A percentile compares a stretch with the other conserved stretches of the same genome.
Conservation (phyloP, 1,140 invertebrate genomes). For the Maconellicoccus hirsutus region DNA sequence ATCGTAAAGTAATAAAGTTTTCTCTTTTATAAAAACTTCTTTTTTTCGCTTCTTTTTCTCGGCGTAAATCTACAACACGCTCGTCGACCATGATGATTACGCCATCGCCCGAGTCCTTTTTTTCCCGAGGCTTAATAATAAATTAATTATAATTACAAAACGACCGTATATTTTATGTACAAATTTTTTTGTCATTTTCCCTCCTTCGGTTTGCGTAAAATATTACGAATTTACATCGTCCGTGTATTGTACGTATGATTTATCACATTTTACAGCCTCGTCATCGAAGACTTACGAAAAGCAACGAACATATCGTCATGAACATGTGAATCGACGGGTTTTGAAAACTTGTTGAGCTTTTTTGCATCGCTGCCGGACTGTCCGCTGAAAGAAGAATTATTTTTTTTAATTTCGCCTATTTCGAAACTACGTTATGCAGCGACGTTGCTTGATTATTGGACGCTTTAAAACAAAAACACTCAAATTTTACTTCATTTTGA, state of each 20-base stretch:
- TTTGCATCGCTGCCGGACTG: constrained; percentile 15
- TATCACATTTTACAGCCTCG: not conserved
- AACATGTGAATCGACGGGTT: not conserved
- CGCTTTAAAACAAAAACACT: too few species aligned
- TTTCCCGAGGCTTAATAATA: constrained; percentile 1
- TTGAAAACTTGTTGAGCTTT: not conserved
- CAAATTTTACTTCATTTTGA: too few species aligned
- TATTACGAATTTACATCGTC: too few species aligned
- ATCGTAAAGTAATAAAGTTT: constrained; percentile 9
- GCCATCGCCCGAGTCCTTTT: not conserved
- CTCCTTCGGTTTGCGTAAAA: not conserved
- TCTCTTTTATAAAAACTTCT: not conserved
- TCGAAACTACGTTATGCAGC: too few species aligned
- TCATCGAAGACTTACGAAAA: constrained; percentile 4
- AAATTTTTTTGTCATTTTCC: not conserved
- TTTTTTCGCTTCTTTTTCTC: not conserved
- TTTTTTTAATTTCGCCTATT: not conserved
- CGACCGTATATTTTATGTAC: not conserved
- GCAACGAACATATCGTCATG: not conserved
- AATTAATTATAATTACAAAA: not conserved
- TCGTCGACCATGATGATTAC: not conserved
- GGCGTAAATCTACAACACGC: not conserved
- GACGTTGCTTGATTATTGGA: too few species aligned
- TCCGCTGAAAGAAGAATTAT: not conserved
- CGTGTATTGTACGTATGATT: not conserved